Conservation (phyloP, 2,888 invertebrate species). For the Ophioninae sp. region DNA sequence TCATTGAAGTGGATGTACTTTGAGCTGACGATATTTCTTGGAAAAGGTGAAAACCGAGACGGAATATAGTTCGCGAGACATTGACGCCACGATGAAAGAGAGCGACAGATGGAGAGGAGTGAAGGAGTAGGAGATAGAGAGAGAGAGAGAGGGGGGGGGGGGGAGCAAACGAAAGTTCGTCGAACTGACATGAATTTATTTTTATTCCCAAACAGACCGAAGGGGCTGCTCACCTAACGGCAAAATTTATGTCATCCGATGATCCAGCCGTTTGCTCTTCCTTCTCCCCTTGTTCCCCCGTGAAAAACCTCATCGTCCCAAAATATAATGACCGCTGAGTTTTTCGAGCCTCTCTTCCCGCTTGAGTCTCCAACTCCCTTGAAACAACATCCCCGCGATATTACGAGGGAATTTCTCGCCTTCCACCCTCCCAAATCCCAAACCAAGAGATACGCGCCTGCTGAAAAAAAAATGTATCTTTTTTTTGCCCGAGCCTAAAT, state of each 20-base stretch:
- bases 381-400: background rate
- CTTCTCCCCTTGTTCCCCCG: background rate
- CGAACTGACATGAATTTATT: constrained; percentile 61
- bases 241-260: constrained; percentile 61
- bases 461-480: background rate
- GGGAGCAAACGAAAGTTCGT: constrained; percentile 55
- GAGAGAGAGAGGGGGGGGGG: background rate
- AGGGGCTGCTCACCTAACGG: constrained; percentile 52
- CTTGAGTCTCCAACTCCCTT: background rate
- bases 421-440: background rate
- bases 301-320: constrained; percentile 4
- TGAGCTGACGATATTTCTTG: constrained; percentile 47
- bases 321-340: constrained; percentile 15
- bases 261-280: constrained; percentile 21
- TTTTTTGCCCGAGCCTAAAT: background rate
- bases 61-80: constrained; percentile 20
- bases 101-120: background rate
- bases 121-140: background rate
- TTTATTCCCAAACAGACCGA: constrained; percentile 53
- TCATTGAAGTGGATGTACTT: constrained; percentile 30
- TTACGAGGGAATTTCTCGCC: constrained; percentile 14
- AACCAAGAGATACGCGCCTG: background rate
- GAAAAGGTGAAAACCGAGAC: constrained; percentile 51
- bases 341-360: background rate
- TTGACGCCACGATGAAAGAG: constrained; percentile 11